Conservation (phyloP, 2,888 invertebrate species). For the Nymphalis urticae region DNA sequence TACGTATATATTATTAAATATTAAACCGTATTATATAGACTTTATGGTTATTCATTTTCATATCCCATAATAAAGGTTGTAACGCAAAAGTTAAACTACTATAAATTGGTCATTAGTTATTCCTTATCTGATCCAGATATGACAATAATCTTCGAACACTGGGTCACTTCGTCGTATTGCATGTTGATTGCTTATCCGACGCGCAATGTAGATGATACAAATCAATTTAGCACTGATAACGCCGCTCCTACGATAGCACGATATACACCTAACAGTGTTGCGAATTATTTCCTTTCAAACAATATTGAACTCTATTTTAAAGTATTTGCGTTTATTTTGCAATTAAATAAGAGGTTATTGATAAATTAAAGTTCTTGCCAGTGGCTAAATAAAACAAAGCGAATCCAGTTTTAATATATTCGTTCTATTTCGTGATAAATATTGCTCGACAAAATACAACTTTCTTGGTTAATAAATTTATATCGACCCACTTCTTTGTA, state of each 20-base stretch:
- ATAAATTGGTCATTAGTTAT: conserved; percentile 26
- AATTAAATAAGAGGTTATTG: neutral
- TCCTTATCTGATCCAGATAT: conserved; percentile 25
- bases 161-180: conserved; percentile 44
- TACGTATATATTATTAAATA: neutral
- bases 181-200: conserved; percentile 42
- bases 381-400: conserved; percentile 30
- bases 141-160: conserved; percentile 40
- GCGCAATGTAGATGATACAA: conserved; percentile 43
- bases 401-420: conserved; percentile 31
- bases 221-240: conserved; percentile 43
- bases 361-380: conserved; percentile 2
- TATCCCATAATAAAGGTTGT: neutral
- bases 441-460: conserved; percentile 9
- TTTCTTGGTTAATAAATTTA: neutral
- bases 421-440: conserved; percentile 9
- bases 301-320: conserved; percentile 11
- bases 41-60: neutral
- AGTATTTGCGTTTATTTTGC: neutral
- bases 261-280: conserved; percentile 22
- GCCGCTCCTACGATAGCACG: too few species aligned
- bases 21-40: neutral
- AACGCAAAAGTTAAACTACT: conserved; percentile 5
- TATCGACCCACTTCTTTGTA: neutral
- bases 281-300: conserved; percentile 8